These are phyloP conservation scores for Apamea sordens DNA, from an alignment of 2,888 invertebrate species.

Conservation along the genomic window DNA sequence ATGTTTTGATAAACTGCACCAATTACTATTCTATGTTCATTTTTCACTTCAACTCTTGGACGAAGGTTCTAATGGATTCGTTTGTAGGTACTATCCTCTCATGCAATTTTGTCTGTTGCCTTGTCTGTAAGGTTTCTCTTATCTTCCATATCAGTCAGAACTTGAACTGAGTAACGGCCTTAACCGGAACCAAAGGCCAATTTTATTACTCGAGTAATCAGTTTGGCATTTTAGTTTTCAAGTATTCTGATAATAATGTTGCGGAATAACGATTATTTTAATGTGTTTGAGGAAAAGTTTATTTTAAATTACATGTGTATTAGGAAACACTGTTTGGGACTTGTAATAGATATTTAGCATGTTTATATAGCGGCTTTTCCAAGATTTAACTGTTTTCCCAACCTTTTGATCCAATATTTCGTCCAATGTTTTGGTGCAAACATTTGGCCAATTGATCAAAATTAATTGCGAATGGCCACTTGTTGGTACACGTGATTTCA, in stretches of 20 bases:
- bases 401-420: not conserved
- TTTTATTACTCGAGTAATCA: conserved; percentile 44
- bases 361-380: not conserved
- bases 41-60: conserved; percentile 4
- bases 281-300: conserved; percentile 18
- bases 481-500: conserved; percentile 18
- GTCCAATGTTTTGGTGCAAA: conserved; percentile 29
- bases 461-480: conserved; percentile 13
- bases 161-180: conserved; percentile 62
- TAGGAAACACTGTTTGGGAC: conserved; percentile 1
- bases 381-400: conserved; percentile 15
- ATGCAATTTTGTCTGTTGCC: conserved; percentile 7
- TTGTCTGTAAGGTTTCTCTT: conserved; percentile 19
- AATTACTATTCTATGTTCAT: conserved; percentile 6
- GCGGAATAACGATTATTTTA: conserved; percentile 11
- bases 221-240: conserved; percentile 42
- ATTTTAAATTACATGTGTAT: not conserved
- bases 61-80: conserved; percentile 15
- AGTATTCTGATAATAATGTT: conserved; percentile 48
- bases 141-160: conserved; percentile 51
- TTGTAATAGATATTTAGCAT: conserved; percentile 7
- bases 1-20: conserved; percentile 46
- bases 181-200: conserved; percentile 58
- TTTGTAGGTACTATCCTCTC: conserved; percentile 7
- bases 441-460: conserved; percentile 26